Evolutionary conservation across 1,140 invertebrate species (phyloP), one percentile per base, ranked within the genome.

Genomic region (Solenopsis invicta): DNA sequence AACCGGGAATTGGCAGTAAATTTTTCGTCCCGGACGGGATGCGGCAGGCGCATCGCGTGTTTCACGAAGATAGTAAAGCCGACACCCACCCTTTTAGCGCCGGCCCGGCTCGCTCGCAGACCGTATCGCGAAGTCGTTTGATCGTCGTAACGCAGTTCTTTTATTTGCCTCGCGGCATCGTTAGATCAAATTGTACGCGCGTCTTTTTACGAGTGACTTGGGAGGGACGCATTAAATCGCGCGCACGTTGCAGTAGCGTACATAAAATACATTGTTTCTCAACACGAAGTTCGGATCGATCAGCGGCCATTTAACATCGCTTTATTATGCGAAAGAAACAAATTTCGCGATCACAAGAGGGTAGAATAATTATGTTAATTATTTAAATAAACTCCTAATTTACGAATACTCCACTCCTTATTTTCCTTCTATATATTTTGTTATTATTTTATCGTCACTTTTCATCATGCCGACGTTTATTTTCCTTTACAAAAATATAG

Each of bases 161-260:
- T 89, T 72, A 85, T 87, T 88, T 69, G 87, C 66, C 82, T 72
- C 50, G 82, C 69, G 87, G 74, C 84, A 24, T 78, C 72, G 84
- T 85, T 85, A 85, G 84, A 75, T 84, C 69, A 84, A 84, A 84
- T 84, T 84, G 69, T 84, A 84, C 80, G 80, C 80, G 41, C 54
- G 80, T 75, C 69, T 84, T 74, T 84, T 84, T 84, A 84, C 69
- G 80, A 84, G 80, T 50, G 54, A 29, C 69, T 24, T 74, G 75
- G 72, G 75, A 45, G 74, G 12, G n/a, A 16, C 69, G 81, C 84
- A 80, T 85, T 78, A 78, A 77, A 76, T 76, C 75, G 72, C 24
- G 29, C 13, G n/a, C 66, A 59, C 24, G 18, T 50, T 48, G 18
- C 61, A 48, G 21, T 59, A 54, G 29, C 41, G 37, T 77, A 76